phyloP scores from a whole-genome alignment of 2,888 invertebrate genomes.

The Leptopilina myrica region DNA sequence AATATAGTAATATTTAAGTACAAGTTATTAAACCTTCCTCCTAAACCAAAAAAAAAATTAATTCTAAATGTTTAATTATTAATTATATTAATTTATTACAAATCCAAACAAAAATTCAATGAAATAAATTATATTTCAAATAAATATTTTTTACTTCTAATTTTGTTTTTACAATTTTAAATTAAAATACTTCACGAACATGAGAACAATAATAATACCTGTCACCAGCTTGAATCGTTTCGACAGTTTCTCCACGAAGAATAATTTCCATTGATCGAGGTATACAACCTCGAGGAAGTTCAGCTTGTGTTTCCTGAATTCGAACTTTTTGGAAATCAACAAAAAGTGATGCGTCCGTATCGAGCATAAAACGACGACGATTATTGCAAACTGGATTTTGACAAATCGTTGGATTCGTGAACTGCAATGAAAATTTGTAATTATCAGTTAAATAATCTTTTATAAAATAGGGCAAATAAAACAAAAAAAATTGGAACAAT shows the following conservation, averaged over 20 bases:
- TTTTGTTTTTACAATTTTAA: not conserved
- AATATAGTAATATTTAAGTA: too few species aligned
- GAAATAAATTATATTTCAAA: not conserved
- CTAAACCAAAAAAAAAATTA: too few species aligned
- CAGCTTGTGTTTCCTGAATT: constrained; percentile 98
- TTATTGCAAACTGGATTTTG: constrained; percentile 97
- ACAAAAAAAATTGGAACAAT: too few species aligned
- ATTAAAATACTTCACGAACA: too few species aligned
- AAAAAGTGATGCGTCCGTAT: constrained; percentile 95
- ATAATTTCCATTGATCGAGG: constrained; percentile 97
- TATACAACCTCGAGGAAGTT: constrained; percentile 96
- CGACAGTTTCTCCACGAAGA: constrained; percentile 96
- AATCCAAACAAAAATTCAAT: too few species aligned
- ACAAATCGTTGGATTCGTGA: constrained; percentile 96
- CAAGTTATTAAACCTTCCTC: too few species aligned
- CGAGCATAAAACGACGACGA: constrained; percentile 91
- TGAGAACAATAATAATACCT: constrained; percentile 69
- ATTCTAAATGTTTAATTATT: too few species aligned
- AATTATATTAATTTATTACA: too few species aligned
- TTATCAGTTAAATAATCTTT: too few species aligned
- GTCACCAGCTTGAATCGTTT: constrained; percentile 93
- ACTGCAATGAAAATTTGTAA: constrained; percentile 78
- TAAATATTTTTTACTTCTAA: not conserved
- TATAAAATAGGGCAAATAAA: too few species aligned
- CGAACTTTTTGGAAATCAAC: constrained; percentile 99